These are phyloP conservation scores for Corythoichthys intestinalis DNA, from an alignment of 2,113 vertebrate genomes.

Conservation along the genomic window DNA sequence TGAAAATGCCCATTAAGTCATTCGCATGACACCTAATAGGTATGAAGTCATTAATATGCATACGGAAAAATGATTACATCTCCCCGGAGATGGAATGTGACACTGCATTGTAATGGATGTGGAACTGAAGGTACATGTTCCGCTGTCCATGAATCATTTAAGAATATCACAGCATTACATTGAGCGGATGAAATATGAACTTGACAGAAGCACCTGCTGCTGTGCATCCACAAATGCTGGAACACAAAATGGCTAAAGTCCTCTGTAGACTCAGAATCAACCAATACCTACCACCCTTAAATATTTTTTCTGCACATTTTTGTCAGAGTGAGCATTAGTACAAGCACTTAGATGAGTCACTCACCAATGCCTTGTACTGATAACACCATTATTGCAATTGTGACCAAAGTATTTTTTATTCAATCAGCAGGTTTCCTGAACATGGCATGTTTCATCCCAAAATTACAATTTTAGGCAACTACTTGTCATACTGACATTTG, in stretches of 20 bases:
- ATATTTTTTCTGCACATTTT: no score
- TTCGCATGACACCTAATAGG: constrained; percentile 74
- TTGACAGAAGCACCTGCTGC: constrained; percentile 28
- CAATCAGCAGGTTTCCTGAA: no score
- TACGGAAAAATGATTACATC: constrained; percentile 86
- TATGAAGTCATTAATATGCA: constrained; percentile 90
- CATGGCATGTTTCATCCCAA: no score
- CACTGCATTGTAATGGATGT: constrained; percentile 81
- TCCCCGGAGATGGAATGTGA: constrained; percentile 83
- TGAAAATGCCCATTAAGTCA: constrained; percentile 75
- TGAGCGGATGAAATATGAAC: constrained; percentile 67
- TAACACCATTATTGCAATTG: no score
- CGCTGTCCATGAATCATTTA: constrained; percentile 90
- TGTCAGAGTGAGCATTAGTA: no score
- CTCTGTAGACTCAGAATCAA: no score
- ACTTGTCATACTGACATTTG: no score
- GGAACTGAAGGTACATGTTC: constrained; percentile 77
- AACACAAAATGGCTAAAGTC: background rate
- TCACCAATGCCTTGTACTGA: no score
- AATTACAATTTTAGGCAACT: no score
- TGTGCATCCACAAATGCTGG: background rate
- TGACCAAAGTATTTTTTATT: no score
- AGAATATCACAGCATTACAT: constrained; percentile 76
- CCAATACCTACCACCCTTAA: no score
- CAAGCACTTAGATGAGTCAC: no score